Conservation (phyloP, 2,888 invertebrate genomes). For the Agrotis puta region DNA sequence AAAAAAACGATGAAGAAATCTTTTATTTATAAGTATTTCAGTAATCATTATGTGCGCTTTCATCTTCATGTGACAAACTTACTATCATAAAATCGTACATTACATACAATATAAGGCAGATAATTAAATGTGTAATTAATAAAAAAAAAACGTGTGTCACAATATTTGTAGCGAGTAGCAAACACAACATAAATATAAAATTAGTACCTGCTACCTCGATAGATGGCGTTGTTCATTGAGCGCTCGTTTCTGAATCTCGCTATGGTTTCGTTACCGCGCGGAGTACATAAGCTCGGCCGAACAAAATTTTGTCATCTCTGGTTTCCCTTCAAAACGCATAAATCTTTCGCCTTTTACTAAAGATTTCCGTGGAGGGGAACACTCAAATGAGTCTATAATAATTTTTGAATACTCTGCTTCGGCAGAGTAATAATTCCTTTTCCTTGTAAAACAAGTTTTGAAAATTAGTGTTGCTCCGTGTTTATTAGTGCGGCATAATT, state of each 20-base stretch:
- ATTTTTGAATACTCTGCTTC: constrained; percentile 57
- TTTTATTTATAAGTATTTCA: no score
- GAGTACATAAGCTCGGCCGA: constrained; percentile 1
- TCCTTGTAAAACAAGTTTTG: no score
- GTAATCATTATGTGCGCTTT: no score
- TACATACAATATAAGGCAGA: not conserved
- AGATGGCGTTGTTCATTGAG: constrained; percentile 45
- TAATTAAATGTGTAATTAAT: not conserved
- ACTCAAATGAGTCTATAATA: constrained; percentile 92
- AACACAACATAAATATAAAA: not conserved
- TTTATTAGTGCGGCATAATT: no score
- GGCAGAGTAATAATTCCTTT: constrained; percentile 11
- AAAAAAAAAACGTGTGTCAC: not conserved
- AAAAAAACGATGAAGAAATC: no score
- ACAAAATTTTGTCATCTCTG: constrained; percentile 79
- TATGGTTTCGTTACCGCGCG: constrained; percentile 47
- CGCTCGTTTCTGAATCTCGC: constrained; percentile 15
- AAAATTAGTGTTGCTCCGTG: no score
- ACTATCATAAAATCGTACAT: not conserved
- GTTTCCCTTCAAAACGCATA: constrained; percentile 93
- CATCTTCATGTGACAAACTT: not conserved
- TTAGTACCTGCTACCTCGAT: constrained; percentile 18
- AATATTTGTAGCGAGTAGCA: no score
- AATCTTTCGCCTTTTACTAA: constrained; percentile 95
- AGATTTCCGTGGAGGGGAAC: constrained; percentile 95